These are phyloP conservation scores for Temnothorax unifasciatus DNA, from an alignment of 2,888 invertebrate species.

Conservation along the genomic window DNA sequence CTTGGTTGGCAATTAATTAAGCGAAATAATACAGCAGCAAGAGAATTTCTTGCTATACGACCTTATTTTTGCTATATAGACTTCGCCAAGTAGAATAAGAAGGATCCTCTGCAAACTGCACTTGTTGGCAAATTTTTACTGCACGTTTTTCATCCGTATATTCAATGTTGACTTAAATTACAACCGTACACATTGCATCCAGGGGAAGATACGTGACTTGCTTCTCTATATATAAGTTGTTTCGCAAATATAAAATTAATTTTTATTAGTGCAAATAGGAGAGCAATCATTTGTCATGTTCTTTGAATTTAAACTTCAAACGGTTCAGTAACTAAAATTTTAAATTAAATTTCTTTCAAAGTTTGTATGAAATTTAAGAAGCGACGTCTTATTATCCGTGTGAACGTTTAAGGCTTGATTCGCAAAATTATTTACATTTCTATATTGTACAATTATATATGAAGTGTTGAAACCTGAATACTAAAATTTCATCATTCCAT, in stretches of 20 bases:
- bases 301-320: constrained; percentile 8
- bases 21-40: constrained; percentile 35
- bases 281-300: not conserved
- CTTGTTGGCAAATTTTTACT: constrained; percentile 32
- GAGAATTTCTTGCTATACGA: not conserved
- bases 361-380: not conserved
- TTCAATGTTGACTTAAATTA: constrained; percentile 41
- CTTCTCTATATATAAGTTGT: not conserved
- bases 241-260: constrained; percentile 18
- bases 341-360: not conserved
- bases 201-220: not conserved
- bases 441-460: not conserved
- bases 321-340: not conserved
- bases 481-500: not conserved
- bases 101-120: constrained; percentile 4
- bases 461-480: not conserved
- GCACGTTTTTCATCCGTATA: constrained; percentile 8
- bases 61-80: not conserved
- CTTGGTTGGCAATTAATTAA: constrained; percentile 62
- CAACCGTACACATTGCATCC: constrained; percentile 16
- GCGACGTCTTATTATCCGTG: not conserved
- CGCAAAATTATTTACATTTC: not conserved
- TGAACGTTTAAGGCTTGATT: not conserved
- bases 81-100: constrained; percentile 6
- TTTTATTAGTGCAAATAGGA: constrained; percentile 5